A percentile compares a stretch with the other conserved stretches of the same genome.
Evolutionary conservation across 2,113 vertebrate species (phyloP).

Genomic region (Eonycteris spelaea): DNA sequence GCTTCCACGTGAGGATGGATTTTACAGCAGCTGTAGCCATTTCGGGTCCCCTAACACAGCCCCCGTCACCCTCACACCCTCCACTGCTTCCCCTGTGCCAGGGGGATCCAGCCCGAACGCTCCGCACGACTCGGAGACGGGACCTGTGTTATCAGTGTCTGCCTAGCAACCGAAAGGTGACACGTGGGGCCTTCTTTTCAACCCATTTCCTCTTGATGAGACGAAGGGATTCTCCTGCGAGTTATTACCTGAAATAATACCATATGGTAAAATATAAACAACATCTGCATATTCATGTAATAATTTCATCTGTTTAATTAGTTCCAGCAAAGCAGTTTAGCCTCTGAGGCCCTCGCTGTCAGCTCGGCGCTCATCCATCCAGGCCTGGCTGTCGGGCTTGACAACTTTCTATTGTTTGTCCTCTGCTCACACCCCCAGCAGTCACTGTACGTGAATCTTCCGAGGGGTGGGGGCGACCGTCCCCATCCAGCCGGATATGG

Average conservation of each 20-base stretch:
- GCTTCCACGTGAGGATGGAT: not conserved
- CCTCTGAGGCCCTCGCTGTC: slow-evolving; percentile 97
- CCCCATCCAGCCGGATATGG: slow-evolving; percentile 82
- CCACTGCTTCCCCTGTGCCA: not conserved
- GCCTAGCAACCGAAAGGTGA: slow-evolving; percentile 87
- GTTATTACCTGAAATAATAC: slow-evolving; percentile 99
- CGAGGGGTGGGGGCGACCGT: slow-evolving; percentile 85
- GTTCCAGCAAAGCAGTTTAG: slow-evolving; percentile 99
- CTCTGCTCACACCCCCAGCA: slow-evolving; percentile 84
- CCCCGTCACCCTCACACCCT: not conserved
- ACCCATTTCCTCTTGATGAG: slow-evolving; percentile 92
- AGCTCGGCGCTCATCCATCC: slow-evolving; percentile 90
- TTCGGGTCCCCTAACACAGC: slow-evolving; percentile 8
- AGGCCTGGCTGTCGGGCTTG: slow-evolving; percentile 92
- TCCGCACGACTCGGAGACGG: not conserved
- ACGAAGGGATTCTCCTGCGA: slow-evolving; percentile 91
- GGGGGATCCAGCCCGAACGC: slow-evolving; percentile 42
- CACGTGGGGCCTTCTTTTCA: slow-evolving; percentile 84
- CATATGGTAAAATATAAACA: slow-evolving; percentile 99
- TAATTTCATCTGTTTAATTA: slow-evolving; percentile 99
- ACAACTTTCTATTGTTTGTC: slow-evolving; percentile 94
- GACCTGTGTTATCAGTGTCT: slow-evolving; percentile 79
- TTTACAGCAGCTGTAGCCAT: not conserved
- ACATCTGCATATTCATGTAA: slow-evolving; percentile 99
- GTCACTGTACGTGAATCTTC: slow-evolving; percentile 91